Percentiles rank a stretch among this genome's conserved stretches.
phyloP scores from a whole-genome alignment of 2,888 invertebrate species.

The Eubasilissa splendida region DNA sequence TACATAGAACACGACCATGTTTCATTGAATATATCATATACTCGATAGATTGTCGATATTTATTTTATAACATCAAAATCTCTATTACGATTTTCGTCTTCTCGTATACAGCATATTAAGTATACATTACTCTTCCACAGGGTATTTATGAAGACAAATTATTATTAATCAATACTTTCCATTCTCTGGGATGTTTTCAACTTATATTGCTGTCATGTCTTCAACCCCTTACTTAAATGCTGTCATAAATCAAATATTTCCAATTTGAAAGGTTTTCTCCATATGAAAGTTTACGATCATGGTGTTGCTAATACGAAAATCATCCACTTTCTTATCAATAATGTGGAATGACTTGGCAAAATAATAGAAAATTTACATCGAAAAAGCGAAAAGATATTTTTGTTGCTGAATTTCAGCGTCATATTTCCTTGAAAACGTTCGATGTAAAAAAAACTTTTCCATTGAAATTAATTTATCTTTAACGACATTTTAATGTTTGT shows the following conservation, averaged over 20 bases:
- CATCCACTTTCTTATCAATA: constrained; percentile 19
- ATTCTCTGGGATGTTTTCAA: too few species aligned
- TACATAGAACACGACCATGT: too few species aligned
- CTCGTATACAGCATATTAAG: too few species aligned
- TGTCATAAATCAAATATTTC: neutral
- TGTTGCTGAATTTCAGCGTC: neutral
- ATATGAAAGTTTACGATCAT: neutral
- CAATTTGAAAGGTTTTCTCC: neutral
- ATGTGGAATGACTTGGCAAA: constrained; percentile 25
- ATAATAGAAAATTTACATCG: constrained; percentile 11
- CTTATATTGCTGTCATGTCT: too few species aligned
- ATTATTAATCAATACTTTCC: too few species aligned
- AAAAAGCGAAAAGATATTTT: neutral
- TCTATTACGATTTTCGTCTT: too few species aligned
- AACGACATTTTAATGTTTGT: constrained; percentile 39
- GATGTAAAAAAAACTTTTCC: neutral
- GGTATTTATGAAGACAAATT: too few species aligned
- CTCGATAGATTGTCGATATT: neutral
- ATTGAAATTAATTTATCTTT: constrained; percentile 11
- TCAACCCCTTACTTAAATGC: too few species aligned
- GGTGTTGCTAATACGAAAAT: neutral
- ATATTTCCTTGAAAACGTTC: neutral
- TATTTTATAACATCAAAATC: too few species aligned
- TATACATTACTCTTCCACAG: too few species aligned
- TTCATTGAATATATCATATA: neutral